Base-by-base conservation (phyloP, 2,888 invertebrate genomes). In the Megalurothrips usitatus region DNA sequence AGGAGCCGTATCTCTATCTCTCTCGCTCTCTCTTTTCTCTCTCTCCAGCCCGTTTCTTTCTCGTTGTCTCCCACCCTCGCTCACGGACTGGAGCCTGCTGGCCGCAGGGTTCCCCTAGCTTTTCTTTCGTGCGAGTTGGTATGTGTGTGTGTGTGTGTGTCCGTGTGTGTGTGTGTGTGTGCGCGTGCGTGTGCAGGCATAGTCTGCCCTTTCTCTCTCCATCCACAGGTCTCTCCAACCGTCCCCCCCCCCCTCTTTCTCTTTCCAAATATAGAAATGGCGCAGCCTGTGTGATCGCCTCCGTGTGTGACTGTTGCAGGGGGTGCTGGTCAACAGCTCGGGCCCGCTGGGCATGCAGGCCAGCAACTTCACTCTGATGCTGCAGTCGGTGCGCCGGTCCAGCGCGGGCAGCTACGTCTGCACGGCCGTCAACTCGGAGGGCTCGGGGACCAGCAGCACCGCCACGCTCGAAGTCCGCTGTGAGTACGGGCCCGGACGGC, bases 341-440 rank as follows among this genome's bases (percentile, higher is more conserved):
- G 12, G 68, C 17, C 58, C 11, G 68, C 12, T n/a, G 10, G 68
- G 68, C 26, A 26, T 26, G 68, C 68, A 26, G 68, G 8, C 26
- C 26, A 58, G n/a, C 58, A 58, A 58, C 58, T n/a, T 19, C 26
- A 23, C 68, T 3, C 68, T 75, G 26, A 75, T 75, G 68, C 68
- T 75, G 68, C 68, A 75, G 68, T 26, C 23, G 23, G 68, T 26
- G 23, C 23, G 12, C 26, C 68, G 68, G 68, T 75, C 68, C 68
- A 75, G 68, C 68, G 68, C 68, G 11, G 68, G 68, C 68, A 75
- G 68, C 68, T 75, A 75, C 68, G 68, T 75, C 23, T 75, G 68
- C 68, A 75, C 26, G 68, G 68, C 68, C 68, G 12, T 26, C 68
- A 75, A 75, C 68, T 23, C 68, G 23, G 23, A 11, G 68, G 68